Percentiles rank a stretch among this genome's conserved stretches.
phyloP scores from a whole-genome alignment of 2,888 invertebrate species.

The Drosophila setosimentum region DNA sequence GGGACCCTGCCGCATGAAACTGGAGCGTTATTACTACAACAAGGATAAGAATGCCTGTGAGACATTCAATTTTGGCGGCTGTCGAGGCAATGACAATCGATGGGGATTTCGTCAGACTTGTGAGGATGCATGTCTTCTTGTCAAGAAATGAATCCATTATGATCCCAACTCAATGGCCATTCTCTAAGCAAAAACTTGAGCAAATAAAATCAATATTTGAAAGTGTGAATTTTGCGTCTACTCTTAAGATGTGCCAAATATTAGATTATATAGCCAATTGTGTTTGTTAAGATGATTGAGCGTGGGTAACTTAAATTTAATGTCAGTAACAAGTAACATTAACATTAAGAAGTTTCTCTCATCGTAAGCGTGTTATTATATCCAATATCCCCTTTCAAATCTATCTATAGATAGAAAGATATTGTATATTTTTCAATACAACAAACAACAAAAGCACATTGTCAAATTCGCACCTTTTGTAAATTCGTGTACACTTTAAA shows the following conservation, averaged over 20 bases:
- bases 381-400: too few relatives aligned
- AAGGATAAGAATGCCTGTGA: constrained; percentile 75
- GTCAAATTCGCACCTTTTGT: too few relatives aligned
- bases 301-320: background rate
- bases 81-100: constrained; percentile 82
- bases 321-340: background rate
- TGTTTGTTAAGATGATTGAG: background rate
- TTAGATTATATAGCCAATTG: background rate
- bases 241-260: background rate
- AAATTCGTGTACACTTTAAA: too few relatives aligned
- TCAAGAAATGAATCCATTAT: constrained; percentile 29
- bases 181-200: background rate
- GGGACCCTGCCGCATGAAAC: constrained; percentile 82
- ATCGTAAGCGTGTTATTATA: too few relatives aligned
- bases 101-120: constrained; percentile 79
- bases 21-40: constrained; percentile 81
- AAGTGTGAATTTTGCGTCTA: background rate
- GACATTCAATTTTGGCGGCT: constrained; percentile 82
- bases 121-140: constrained; percentile 72
- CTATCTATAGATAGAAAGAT: too few relatives aligned
- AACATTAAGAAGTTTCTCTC: too few relatives aligned
- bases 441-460: background rate
- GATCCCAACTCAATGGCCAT: background rate
- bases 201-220: constrained; percentile 17
- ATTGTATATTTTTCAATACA: too few relatives aligned